Percentiles rank a stretch among this genome's conserved stretches.
phyloP scores from a whole-genome alignment of 2,888 invertebrate species.

The Sarcophaga subvicina region DNA sequence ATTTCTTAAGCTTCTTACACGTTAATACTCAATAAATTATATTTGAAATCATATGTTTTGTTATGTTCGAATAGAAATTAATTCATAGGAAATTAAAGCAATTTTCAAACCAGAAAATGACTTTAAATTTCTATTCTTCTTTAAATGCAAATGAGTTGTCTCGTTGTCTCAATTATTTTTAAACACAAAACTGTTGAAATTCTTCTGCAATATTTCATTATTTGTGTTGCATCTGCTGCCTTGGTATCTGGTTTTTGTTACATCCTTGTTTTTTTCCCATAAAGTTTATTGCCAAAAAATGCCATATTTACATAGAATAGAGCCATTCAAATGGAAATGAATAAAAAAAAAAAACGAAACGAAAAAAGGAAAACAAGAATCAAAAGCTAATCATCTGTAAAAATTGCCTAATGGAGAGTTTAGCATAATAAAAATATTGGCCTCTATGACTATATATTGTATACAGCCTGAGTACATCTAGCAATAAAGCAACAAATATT shows the following conservation, averaged over 20 bases:
- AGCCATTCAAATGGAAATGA: constrained; percentile 57
- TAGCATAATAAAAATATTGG: constrained; percentile 61
- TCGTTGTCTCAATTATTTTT: not conserved
- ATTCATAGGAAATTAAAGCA: too few species aligned
- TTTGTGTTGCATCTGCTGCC: constrained; percentile 42
- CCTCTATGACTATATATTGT: not conserved
- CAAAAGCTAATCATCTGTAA: constrained; percentile 59
- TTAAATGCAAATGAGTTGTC: not conserved
- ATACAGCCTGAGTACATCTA: not conserved
- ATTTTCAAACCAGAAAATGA: too few species aligned
- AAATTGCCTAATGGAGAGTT: constrained; percentile 67
- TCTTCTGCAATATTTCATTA: constrained; percentile 33
- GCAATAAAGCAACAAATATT: not conserved
- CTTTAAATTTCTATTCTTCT: not conserved
- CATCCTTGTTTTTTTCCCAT: not conserved
- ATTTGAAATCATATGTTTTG: not conserved
- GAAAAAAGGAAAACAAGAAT: constrained; percentile 23
- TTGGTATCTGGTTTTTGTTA: not conserved
- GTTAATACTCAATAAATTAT: constrained; percentile 5
- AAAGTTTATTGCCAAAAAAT: constrained; percentile 48
- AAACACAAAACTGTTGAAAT: constrained; percentile 2
- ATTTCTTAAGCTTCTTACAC: constrained; percentile 55
- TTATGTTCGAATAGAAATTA: not conserved
- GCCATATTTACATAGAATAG: constrained; percentile 43
- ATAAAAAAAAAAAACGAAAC: constrained; percentile 3